Evolutionary conservation across 2,113 vertebrate genomes (phyloP).

Genomic region (Phyllostomus discolor): DNA sequence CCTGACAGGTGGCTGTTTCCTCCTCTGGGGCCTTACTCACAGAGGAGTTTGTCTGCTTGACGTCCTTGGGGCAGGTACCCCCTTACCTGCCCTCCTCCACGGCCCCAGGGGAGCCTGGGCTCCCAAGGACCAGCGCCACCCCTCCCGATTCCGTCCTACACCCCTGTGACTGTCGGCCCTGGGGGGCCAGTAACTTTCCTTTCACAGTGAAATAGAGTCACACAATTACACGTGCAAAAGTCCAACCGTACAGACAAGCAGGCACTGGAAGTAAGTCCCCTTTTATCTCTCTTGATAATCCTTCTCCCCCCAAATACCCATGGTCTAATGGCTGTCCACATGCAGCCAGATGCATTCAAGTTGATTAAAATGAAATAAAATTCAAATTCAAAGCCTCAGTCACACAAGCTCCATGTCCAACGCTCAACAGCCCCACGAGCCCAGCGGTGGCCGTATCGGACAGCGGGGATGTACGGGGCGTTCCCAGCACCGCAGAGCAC

Average conservation of each 20-base stretch:
- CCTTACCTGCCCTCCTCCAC: background rate
- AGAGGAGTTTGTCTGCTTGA: background rate
- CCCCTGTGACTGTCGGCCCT: fast-evolving
- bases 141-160: background rate
- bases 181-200: background rate
- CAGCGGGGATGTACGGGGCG: background rate
- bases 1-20: background rate
- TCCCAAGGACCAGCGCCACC: background rate
- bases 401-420: background rate
- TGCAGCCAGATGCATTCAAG: background rate
- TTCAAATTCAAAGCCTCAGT: background rate
- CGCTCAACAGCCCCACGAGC: background rate
- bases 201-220: background rate
- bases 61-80: background rate
- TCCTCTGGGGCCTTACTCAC: background rate
- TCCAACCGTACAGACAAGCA: background rate
- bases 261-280: background rate
- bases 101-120: background rate
- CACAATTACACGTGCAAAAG: background rate
- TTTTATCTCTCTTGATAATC: background rate
- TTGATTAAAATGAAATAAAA: background rate
- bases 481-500: background rate
- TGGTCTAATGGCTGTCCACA: background rate
- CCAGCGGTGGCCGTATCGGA: background rate
- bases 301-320: background rate